Conservation (phyloP, 2,113 vertebrate species). For the Rhineura floridana region DNA sequence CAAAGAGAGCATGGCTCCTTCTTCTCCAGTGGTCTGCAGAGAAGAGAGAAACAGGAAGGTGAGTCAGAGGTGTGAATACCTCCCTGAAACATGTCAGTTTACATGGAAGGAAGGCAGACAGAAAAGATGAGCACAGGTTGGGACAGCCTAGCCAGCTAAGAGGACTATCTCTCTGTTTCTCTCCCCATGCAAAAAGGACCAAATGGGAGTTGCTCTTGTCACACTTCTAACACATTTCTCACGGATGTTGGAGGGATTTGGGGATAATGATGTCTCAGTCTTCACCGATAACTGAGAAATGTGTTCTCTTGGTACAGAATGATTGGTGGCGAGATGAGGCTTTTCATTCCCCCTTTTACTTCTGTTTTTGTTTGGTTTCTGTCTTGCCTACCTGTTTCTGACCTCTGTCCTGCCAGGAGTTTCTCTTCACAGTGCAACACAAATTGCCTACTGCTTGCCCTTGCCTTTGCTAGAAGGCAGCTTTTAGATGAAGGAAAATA, state of each 20-base stretch:
- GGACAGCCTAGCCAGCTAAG: too few relatives aligned
- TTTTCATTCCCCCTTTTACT: not conserved
- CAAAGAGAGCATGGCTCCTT: too few relatives aligned
- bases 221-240: too few relatives aligned
- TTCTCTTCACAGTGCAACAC: not conserved
- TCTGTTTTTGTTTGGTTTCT: not conserved
- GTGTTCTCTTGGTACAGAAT: not conserved
- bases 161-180: too few relatives aligned
- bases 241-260: not conserved
- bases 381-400: not conserved
- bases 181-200: too few relatives aligned
- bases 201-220: too few relatives aligned
- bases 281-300: not conserved
- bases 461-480: slow-evolving; percentile 3
- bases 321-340: not conserved
- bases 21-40: too few relatives aligned
- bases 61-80: too few relatives aligned
- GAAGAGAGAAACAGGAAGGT: too few relatives aligned
- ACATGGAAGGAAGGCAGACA: too few relatives aligned
- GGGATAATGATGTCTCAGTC: not conserved
- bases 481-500: not conserved
- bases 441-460: not conserved
- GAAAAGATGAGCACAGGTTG: too few relatives aligned
- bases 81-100: too few relatives aligned
- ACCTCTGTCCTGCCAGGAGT: not conserved